A percentile compares a stretch with the other conserved stretches of the same genome.
phyloP scores from a whole-genome alignment of 2,888 invertebrate genomes.

The Flexamia atlantica region DNA sequence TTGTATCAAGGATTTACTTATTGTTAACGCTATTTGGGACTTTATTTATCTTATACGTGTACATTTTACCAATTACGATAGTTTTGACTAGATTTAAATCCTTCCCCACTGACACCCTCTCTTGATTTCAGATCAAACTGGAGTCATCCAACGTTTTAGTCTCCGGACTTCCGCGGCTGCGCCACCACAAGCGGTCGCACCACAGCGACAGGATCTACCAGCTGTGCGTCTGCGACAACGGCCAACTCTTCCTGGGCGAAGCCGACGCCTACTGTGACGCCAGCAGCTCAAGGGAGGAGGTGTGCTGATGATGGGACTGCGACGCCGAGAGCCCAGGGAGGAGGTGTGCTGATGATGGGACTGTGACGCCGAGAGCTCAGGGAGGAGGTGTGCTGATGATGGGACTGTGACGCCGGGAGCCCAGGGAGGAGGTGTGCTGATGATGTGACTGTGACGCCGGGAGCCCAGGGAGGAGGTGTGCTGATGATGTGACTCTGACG shows the following conservation, averaged over 20 bases:
- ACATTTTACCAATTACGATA: no score
- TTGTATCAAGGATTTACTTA: no score
- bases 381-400: not conserved
- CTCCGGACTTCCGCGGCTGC: not conserved
- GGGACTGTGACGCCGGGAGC: not conserved
- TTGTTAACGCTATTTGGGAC: no score
- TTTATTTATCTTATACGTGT: no score
- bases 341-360: not conserved
- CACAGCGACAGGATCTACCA: slow-evolving; percentile 27
- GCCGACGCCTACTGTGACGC: not conserved
- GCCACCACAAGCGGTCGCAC: slow-evolving; percentile 10
- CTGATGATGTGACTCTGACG: not conserved
- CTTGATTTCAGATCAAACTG: slow-evolving; percentile 36
- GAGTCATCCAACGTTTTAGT: slow-evolving; percentile 29
- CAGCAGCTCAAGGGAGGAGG: not conserved
- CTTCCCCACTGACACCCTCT: not conserved
- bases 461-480: not conserved
- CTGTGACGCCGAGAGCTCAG: not conserved
- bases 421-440: not conserved
- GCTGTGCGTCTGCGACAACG: slow-evolving; percentile 40
- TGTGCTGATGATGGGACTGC: not conserved
- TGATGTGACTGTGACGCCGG: not conserved
- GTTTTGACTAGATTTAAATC: no score
- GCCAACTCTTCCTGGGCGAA: not conserved
- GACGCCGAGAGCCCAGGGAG: not conserved